phyloP scores from a whole-genome alignment of 2,113 vertebrate species.

The Gyps fulvus region DNA sequence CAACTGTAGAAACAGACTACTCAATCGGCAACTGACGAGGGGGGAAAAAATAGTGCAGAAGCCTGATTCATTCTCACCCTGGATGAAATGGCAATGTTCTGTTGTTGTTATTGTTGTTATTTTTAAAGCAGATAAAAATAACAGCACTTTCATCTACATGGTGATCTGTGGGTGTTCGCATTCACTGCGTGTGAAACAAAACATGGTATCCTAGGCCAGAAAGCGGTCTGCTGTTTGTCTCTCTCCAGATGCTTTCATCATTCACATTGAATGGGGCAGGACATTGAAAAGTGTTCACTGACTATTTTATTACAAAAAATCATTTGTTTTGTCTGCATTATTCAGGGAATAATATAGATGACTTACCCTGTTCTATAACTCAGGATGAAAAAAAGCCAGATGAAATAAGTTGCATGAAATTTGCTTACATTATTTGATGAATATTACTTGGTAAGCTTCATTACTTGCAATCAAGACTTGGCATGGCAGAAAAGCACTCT shows the following conservation, averaged over 20 bases:
- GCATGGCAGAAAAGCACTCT: not conserved
- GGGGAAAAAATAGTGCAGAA: slow-evolving; percentile 3
- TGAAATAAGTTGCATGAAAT: not conserved
- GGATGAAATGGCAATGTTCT: slow-evolving; percentile 20
- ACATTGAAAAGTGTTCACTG: not conserved
- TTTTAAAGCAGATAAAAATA: slow-evolving; percentile 66
- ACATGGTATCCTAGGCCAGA: not conserved
- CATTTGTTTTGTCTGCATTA: not conserved
- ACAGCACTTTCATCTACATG: not conserved
- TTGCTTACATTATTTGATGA: not conserved
- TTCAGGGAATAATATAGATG: not conserved
- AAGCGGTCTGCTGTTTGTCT: not conserved
- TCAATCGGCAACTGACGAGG: not conserved
- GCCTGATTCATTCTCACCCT: slow-evolving; percentile 46
- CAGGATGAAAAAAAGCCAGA: not conserved
- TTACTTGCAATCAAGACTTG: not conserved
- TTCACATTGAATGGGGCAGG: not conserved
- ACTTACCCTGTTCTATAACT: not conserved
- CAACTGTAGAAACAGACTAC: slow-evolving; percentile 14
- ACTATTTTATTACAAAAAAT: not conserved
- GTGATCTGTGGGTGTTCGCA: not conserved
- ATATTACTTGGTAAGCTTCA: not conserved
- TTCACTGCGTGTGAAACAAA: not conserved
- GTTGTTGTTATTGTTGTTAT: slow-evolving; percentile 56
- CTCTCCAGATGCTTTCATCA: not conserved